Evolutionary conservation across 2,113 vertebrate genomes (phyloP), one percentile per base, ranked within the genome.

Genomic region (Charina bottae): DNA sequence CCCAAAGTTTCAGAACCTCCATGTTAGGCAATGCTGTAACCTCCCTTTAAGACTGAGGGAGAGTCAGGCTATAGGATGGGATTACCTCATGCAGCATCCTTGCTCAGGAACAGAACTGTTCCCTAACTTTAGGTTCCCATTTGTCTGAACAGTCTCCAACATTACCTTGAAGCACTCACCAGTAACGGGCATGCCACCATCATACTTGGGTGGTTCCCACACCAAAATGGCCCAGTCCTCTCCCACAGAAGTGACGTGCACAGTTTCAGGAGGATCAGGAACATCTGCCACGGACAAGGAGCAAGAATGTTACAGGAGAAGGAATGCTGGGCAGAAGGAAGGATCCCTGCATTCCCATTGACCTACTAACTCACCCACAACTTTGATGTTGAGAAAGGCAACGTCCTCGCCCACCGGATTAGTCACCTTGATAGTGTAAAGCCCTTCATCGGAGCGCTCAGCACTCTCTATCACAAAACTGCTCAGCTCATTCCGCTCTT

Each of bases 401-500:
- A 97, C 96, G 88, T 99, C 98, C 85, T 98, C 98, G 72, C 99
- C 99, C 0, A 85, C 96, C 0, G 98, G 98, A 96, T 99, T 99
- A 83, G 96, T 96, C 88, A 99, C 98, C 4, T 97, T 97, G 97
- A 99, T 98, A 93, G 95, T 96, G 94, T 99, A 99, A 2, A 23
- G 90, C 1, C 97, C 98, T 96, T 99, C 98, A 0, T 99, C 99
- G 0, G 13, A 83, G 54, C 96, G 96, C 95, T 97, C 97, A 0
- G 98, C 98, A 2, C 98, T 98, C 93, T 99, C 98, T 0, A 99
- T 98, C 33, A 99, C 96, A 0, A 99, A 98, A 96, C 98, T 98
- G 98, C 98, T 98, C 93, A 96, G 58, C 23, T 97, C 98, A 10
- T 94, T 95, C 60, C 93, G 95, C 64, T 95, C 94, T 96, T 99